Evolutionary conservation across 2,113 vertebrate species (phyloP).

Genomic region (Sinocyclocheilus grahami): DNA sequence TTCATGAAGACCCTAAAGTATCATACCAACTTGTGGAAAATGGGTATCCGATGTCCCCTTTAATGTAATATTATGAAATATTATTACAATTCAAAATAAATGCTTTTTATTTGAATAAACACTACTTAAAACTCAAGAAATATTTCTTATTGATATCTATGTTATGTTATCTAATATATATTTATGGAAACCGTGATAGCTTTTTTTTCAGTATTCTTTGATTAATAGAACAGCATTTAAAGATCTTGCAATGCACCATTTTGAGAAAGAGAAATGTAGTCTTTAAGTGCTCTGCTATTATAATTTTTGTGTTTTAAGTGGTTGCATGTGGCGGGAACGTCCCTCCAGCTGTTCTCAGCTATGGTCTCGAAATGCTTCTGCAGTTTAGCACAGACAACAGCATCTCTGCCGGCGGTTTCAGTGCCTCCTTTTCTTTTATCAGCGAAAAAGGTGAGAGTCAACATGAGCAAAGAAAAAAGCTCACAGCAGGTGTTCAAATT

Average conservation of each 20-base stretch:
- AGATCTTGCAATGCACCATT: background rate
- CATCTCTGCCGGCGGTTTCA: constrained; percentile 75
- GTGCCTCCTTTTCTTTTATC: constrained; percentile 75
- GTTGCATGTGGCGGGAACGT: constrained; percentile 73
- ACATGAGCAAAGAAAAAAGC: constrained; percentile 5
- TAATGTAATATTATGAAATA: background rate
- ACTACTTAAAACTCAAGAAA: background rate
- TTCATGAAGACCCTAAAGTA: no score
- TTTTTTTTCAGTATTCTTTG: background rate
- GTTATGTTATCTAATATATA: background rate
- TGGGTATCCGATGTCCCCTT: no score
- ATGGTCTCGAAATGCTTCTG: constrained; percentile 75
- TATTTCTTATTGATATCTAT: background rate
- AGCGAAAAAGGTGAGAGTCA: constrained; percentile 69
- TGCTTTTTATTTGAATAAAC: background rate
- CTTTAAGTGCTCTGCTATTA: constrained; percentile 5
- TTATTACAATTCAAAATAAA: no score
- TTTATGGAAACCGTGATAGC: background rate
- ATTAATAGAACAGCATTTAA: no score
- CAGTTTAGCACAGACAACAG: constrained; percentile 78
- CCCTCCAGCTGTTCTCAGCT: constrained; percentile 77
- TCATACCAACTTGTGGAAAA: no score
- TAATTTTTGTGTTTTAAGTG: constrained; percentile 62
- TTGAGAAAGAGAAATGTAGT: constrained; percentile 7
- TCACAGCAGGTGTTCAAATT: constrained; percentile 1